Evolutionary conservation across 2,113 vertebrate genomes (phyloP).

Genomic region (Eretmochelys imbricata): DNA sequence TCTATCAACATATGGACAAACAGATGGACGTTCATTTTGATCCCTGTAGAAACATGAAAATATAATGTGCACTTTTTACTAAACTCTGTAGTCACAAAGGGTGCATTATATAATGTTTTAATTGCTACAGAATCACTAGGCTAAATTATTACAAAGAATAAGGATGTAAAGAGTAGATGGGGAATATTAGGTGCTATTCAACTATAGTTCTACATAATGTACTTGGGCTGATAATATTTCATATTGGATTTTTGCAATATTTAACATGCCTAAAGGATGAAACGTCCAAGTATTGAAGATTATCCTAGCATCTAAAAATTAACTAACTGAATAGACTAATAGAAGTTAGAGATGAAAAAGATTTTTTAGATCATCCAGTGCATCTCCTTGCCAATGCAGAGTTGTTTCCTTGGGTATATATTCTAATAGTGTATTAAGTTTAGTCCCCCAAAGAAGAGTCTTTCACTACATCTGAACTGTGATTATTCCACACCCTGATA

Average conservation of each 20-base stretch:
- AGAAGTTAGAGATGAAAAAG: too few species aligned
- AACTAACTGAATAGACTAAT: neutral
- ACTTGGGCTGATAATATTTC: too few species aligned
- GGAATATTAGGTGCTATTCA: neutral
- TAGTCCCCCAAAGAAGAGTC: too few species aligned
- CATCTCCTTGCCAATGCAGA: too few species aligned
- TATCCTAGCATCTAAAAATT: neutral
- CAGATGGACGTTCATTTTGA: constrained; percentile 9
- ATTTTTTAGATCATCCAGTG: too few species aligned
- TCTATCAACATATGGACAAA: neutral
- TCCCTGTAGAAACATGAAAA: neutral
- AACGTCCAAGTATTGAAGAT: neutral
- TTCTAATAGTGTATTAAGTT: too few species aligned
- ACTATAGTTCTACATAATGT: too few species aligned
- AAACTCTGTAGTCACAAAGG: neutral
- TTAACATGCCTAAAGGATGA: neutral
- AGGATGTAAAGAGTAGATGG: neutral
- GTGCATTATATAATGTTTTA: neutral
- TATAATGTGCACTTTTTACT: neutral
- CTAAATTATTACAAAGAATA: neutral
- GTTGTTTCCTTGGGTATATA: too few species aligned
- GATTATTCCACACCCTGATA: too few species aligned
- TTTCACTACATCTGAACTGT: too few species aligned
- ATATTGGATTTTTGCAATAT: neutral
- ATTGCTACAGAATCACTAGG: neutral